Evolutionary conservation across 1,140 invertebrate genomes (phyloP), one percentile per base, ranked within the genome.

Genomic region (Bicyclus anynana): DNA sequence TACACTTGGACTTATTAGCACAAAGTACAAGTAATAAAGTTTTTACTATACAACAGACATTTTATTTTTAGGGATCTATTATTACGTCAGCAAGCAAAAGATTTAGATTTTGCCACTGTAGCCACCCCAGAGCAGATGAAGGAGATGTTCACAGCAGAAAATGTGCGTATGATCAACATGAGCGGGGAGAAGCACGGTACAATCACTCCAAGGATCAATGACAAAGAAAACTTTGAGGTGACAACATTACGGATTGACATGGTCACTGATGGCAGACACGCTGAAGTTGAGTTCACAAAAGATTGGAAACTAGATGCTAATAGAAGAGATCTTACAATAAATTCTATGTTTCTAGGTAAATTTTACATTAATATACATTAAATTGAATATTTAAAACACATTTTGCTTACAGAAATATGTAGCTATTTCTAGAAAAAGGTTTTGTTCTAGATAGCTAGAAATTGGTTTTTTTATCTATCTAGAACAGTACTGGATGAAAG

Each of bases 151-250:
- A 92, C 85, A 1, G 87, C 91, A 46, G 97, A 98, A 91, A 89
- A 94, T 47, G 91, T 99, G 14, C 90, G 98, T 68, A 95, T 98
- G 94, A 94, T 99, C 10, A 99, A 99, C 87, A 91, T 91, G 20
- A 97, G 94, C 67, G 98, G 98, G 9, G 97, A 99, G 86, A 97
- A 95, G 73, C 99, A 99, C 92, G 98, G 98, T 0, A 99, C 99
- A 2, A 95, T 99, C 48, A 99, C 98, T n/a, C 93, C 96, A 3
- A 91, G 98, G 58, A 97, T 99, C 37, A 97, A 99, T 89, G 95
- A 99, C 68, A 96, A 95, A 81, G 95, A 97, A 89, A 97, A 97
- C 87, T 98, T 96, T 89, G 96, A 98, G 90, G 90, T 96, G 12
- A 99, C 98, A 0, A 99, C 98, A 2, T 87, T 99, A 13, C 92